A percentile compares a stretch with the other conserved stretches of the same genome.
Evolutionary conservation across 92 coral and sea anemone genomes (phyloP).

Genomic region (Epizoanthus rinbou): DNA sequence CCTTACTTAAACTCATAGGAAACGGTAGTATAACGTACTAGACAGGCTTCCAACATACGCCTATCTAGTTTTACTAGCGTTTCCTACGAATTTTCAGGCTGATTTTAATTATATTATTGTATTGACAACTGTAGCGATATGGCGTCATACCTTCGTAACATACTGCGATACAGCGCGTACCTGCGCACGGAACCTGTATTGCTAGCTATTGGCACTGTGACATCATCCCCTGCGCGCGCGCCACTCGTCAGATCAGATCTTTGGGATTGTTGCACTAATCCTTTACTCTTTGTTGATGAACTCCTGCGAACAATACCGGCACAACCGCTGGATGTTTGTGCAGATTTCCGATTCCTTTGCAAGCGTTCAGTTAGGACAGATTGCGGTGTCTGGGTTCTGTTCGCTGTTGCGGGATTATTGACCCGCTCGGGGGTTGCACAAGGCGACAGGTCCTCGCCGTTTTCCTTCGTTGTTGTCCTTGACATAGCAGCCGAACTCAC

Average conservation of each 20-base stretch:
- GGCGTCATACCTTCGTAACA: slow-evolving; percentile 6
- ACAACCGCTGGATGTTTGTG: not conserved
- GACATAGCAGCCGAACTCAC: too few species aligned
- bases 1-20: too few species aligned
- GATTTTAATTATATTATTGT: too few species aligned
- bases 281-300: not conserved
- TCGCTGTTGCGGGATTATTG: not conserved
- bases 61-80: too few species aligned
- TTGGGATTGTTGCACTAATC: not conserved
- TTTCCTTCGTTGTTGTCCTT: too few species aligned
- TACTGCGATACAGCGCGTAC: slow-evolving; percentile 21
- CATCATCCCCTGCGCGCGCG: not conserved
- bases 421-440: too few species aligned
- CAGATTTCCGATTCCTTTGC: not conserved
- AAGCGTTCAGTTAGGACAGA: not conserved
- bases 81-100: too few species aligned
- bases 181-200: not conserved
- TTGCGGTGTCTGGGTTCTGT: not conserved
- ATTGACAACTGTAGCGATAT: too few species aligned
- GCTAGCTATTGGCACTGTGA: not conserved
- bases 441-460: too few species aligned
- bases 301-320: not conserved
- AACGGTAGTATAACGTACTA: too few species aligned
- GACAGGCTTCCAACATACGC: too few species aligned
- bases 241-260: not conserved